These are phyloP conservation scores for Aporophyla nigra DNA, from an alignment of 2,888 invertebrate genomes.

Conservation along the genomic window DNA sequence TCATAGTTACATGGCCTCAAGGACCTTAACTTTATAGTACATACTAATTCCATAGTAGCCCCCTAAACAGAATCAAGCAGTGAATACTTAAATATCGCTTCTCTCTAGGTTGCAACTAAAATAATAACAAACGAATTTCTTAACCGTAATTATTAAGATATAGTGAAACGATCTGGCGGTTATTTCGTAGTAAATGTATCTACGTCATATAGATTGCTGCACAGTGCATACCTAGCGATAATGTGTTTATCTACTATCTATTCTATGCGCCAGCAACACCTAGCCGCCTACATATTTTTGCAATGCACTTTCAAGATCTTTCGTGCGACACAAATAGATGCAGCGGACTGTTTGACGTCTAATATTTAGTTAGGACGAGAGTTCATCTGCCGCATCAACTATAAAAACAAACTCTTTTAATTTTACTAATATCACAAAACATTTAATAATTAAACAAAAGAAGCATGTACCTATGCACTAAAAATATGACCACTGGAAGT, in stretches of 20 bases:
- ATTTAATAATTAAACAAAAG: neutral
- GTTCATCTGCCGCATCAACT: slow-evolving; percentile 24
- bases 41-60: neutral
- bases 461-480: neutral
- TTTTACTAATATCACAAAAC: too few relatives aligned
- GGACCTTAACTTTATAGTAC: neutral
- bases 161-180: neutral
- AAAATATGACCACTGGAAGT: neutral
- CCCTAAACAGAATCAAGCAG: neutral
- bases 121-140: neutral
- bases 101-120: too few relatives aligned
- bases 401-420: neutral
- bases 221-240: neutral
- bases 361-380: slow-evolving; percentile 50
- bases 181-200: neutral
- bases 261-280: slow-evolving; percentile 35
- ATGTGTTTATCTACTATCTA: slow-evolving; percentile 7
- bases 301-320: slow-evolving; percentile 59
- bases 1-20: neutral
- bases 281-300: slow-evolving; percentile 26
- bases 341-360: slow-evolving; percentile 26
- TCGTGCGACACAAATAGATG: slow-evolving; percentile 53
- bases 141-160: neutral
- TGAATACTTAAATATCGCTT: neutral
- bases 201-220: neutral